A percentile compares a stretch with the other conserved stretches of the same genome.
These are phyloP conservation scores for Euproctis similis DNA, from an alignment of 2,888 invertebrate species.

Conservation along the genomic window DNA sequence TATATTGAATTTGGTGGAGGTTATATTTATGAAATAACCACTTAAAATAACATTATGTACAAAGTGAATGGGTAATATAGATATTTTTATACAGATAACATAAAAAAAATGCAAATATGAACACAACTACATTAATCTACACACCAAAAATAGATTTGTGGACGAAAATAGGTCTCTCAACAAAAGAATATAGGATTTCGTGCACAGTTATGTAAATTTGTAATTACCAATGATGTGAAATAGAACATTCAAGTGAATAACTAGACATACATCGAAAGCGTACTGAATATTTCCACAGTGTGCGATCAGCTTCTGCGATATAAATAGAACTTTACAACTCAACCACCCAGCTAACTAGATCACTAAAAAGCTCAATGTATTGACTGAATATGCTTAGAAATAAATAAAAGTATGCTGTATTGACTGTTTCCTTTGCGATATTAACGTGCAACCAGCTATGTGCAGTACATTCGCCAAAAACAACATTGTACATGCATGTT, in stretches of 20 bases:
- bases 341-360: constrained; percentile 44
- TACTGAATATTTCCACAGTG: constrained; percentile 26
- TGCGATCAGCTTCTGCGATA: constrained; percentile 49
- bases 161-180: constrained; percentile 4
- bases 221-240: constrained; percentile 8
- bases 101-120: constrained; percentile 2
- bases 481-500: constrained; percentile 51
- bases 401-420: constrained; percentile 28
- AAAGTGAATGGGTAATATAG: no score
- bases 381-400: constrained; percentile 32
- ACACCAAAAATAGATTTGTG: constrained; percentile 16
- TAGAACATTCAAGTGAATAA: constrained; percentile 10
- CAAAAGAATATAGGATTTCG: constrained; percentile 8
- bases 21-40: no score
- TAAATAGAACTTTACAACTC: constrained; percentile 63
- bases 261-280: constrained; percentile 23
- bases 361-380: constrained; percentile 29
- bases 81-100: background rate
- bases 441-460: constrained; percentile 51
- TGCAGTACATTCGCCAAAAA: constrained; percentile 41
- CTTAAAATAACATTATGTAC: no score
- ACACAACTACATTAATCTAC: constrained; percentile 6
- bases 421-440: constrained; percentile 22
- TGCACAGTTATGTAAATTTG: constrained; percentile 8
- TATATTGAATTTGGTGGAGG: no score